These are phyloP conservation scores for Spodoptera littoralis DNA, from an alignment of 2,888 invertebrate genomes.

Conservation along the genomic window DNA sequence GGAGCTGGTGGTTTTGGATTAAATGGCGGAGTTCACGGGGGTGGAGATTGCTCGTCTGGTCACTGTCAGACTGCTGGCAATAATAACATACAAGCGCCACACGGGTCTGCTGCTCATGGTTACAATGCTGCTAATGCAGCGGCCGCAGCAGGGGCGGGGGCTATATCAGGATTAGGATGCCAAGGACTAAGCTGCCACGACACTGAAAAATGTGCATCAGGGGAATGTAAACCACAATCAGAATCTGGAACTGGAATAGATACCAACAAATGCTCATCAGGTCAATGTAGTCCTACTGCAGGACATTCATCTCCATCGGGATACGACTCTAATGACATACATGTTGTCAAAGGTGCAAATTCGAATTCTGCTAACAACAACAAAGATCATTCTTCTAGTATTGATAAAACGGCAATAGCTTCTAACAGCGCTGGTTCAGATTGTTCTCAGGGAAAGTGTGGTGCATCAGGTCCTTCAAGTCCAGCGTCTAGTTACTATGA, in stretches of 20 bases:
- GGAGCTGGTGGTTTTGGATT: slow-evolving; percentile 55
- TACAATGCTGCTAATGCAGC: slow-evolving; percentile 55
- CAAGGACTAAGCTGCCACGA: slow-evolving; percentile 64
- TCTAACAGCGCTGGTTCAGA: slow-evolving; percentile 16
- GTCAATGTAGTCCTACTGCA: slow-evolving; percentile 43
- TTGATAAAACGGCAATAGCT: slow-evolving; percentile 25
- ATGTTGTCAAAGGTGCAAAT: slow-evolving; percentile 29
- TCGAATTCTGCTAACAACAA: slow-evolving; percentile 28
- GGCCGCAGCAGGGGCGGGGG: slow-evolving; percentile 39
- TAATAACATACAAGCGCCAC: slow-evolving; percentile 26
- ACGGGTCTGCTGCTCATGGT: slow-evolving; percentile 30
- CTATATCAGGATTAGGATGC: slow-evolving; percentile 57
- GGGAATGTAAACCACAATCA: slow-evolving; percentile 50
- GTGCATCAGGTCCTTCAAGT: slow-evolving; percentile 16
- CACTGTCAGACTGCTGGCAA: slow-evolving; percentile 56
- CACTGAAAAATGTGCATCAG: slow-evolving; percentile 62
- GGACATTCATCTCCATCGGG: slow-evolving; percentile 17
- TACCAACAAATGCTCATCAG: slow-evolving; percentile 57
- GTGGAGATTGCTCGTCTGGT: slow-evolving; percentile 56
- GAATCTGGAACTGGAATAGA: slow-evolving; percentile 35
- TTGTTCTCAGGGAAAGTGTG: slow-evolving; percentile 52
- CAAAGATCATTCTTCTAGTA: slow-evolving; percentile 24
- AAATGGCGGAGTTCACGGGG: slow-evolving; percentile 53
- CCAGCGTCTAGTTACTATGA: slow-evolving; percentile 21
- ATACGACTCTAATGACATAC: slow-evolving; percentile 44